These are phyloP conservation scores for Galeruca laticollis DNA, from an alignment of 2,888 invertebrate genomes.

Conservation along the genomic window DNA sequence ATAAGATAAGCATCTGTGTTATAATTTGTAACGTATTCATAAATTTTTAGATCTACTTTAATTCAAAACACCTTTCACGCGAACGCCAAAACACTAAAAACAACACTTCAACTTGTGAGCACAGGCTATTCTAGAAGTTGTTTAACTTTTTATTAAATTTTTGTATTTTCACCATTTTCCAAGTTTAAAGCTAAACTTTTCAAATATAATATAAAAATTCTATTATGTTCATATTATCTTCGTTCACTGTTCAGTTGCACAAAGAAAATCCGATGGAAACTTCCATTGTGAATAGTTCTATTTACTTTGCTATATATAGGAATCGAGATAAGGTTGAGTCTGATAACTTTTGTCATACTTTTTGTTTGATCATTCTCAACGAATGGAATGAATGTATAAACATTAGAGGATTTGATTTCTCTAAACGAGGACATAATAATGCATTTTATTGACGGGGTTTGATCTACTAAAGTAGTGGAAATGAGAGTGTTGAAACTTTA, in stretches of 20 bases:
- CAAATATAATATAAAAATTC: slow-evolving; percentile 2
- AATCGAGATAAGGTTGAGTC: slow-evolving; percentile 5
- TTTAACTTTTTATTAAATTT: slow-evolving; percentile 1
- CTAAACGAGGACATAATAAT: background rate
- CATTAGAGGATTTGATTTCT: background rate
- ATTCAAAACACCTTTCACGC: no score
- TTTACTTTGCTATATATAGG: slow-evolving; percentile 12
- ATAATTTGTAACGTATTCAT: background rate
- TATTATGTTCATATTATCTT: background rate
- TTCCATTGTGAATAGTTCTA: slow-evolving; percentile 8
- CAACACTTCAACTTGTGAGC: background rate
- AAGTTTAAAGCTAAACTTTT: background rate
- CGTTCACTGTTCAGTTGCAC: background rate
- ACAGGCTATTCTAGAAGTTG: background rate
- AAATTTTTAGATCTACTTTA: background rate
- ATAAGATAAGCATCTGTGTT: background rate
- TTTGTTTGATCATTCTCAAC: slow-evolving; percentile 4
- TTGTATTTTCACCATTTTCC: background rate
- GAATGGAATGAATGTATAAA: background rate
- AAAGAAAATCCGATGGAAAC: slow-evolving; percentile 13
- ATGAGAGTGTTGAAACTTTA: background rate
- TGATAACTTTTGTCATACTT: background rate
- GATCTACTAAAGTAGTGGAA: background rate
- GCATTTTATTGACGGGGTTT: background rate
- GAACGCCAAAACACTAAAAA: background rate